phyloP scores from a whole-genome alignment of 1,140 invertebrate species.

The Elymnias hypermnestra region DNA sequence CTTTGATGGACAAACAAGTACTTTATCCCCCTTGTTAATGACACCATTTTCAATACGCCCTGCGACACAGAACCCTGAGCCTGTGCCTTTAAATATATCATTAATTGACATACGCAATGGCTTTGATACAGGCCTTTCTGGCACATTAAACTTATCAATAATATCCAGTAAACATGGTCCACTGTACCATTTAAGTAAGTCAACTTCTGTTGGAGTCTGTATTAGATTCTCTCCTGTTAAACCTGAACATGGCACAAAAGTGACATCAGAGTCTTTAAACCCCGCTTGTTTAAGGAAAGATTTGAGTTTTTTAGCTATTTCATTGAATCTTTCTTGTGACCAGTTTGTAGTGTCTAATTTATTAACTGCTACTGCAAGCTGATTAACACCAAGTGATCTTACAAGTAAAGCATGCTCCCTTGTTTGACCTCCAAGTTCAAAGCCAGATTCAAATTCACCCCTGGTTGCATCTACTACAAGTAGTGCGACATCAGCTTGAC shows the following conservation, averaged over 20 bases:
- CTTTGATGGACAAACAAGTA: conserved; percentile 90
- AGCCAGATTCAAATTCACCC: conserved; percentile 99
- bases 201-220: conserved; percentile 80
- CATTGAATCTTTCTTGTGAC: conserved; percentile 88
- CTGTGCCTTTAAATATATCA: conserved; percentile 96
- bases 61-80: conserved; percentile 90
- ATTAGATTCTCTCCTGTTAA: conserved; percentile 95
- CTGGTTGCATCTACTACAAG: conserved; percentile 96
- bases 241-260: conserved; percentile 97
- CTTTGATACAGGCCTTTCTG: conserved; percentile 89
- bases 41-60: conserved; percentile 95
- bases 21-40: conserved; percentile 89
- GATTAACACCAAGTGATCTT: conserved; percentile 90
- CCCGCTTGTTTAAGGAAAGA: conserved; percentile 97
- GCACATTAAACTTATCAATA: conserved; percentile 91
- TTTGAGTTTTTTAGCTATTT: conserved; percentile 90
- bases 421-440: conserved; percentile 98
- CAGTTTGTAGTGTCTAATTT: conserved; percentile 90
- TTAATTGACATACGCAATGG: conserved; percentile 94
- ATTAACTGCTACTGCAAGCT: conserved; percentile 90
- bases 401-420: conserved; percentile 97
- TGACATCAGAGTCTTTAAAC: conserved; percentile 91
- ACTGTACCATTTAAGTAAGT: conserved; percentile 88
- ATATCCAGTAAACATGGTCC: conserved; percentile 89
- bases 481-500: conserved; percentile 97